Evolutionary conservation across 2,797 vertebrate species (phyloP).

Genomic region (Sebastes itinus): DNA sequence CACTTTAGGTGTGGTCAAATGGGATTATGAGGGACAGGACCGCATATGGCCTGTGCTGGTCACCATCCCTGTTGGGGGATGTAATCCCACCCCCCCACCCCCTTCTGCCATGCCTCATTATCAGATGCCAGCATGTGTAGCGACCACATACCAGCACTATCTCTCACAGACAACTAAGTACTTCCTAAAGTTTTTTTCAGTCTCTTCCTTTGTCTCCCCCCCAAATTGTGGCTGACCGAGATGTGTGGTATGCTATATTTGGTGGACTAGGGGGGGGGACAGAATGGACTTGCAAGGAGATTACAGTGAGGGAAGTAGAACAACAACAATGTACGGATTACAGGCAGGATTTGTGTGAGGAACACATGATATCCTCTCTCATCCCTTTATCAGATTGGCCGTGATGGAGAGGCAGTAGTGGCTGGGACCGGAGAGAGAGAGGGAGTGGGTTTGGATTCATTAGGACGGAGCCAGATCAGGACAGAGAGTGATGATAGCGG

Average conservation of each 20-base stretch:
- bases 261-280: constrained; percentile 22
- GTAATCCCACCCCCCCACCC: constrained; percentile 47
- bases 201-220: constrained; percentile 24
- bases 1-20: constrained; percentile 66
- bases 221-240: constrained; percentile 26
- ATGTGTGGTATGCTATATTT: constrained; percentile 55
- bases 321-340: constrained; percentile 83
- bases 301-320: constrained; percentile 77
- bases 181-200: constrained; percentile 15
- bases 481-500: constrained; percentile 45
- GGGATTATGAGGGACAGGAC: constrained; percentile 67
- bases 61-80: constrained; percentile 47
- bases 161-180: constrained; percentile 6
- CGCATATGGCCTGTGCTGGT: constrained; percentile 70
- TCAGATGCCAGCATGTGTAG: constrained; percentile 55
- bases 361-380: constrained; percentile 81
- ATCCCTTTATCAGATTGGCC: constrained; percentile 82
- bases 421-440: constrained; percentile 44
- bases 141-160: constrained; percentile 40
- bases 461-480: constrained; percentile 59
- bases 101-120: constrained; percentile 54
- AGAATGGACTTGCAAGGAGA: constrained; percentile 72
- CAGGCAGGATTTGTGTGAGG: constrained; percentile 82
- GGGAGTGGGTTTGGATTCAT: constrained; percentile 67
- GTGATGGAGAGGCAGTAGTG: constrained; percentile 64